Evolutionary conservation across 1,140 invertebrate genomes (phyloP), one percentile per base, ranked within the genome.

Genomic region (Macrotrachela quadricornifera): DNA sequence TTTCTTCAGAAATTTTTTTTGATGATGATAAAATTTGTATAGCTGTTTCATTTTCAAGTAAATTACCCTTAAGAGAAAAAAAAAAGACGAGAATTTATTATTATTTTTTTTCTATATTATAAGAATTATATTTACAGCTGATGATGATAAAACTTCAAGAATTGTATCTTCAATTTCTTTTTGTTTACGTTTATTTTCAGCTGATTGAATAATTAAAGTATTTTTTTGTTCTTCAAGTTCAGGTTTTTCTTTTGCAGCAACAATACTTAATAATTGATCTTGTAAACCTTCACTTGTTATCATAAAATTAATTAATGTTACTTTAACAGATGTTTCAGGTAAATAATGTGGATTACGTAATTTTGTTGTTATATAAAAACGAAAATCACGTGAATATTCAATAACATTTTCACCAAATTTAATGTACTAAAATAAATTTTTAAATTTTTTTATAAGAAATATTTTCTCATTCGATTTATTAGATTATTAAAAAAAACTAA

Each of bases 111-210:
- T n/a, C n/a, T n/a, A n/a, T n/a, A n/a, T n/a, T 4, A 30, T 30
- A 30, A 30, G 8, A 2, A 30, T 4, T 2, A 30, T 4, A 30
- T 30, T 66, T 68, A 30, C 21, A 30, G 21, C 21, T 3, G 77
- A 77, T 10, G 72, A 58, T 17, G 74, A 82, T 10, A 94, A 73
- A 55, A 88, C 79, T 66, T 83, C 75, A 0, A 95, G 72, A 58
- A 95, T 94, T 70, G 88, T 82, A 65, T 92, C 83, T 72, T 94
- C 88, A 36, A 88, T 86, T 62, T 91, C 85, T 64, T 90, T 84
- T 49, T 92, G 64, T 62, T 83, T 76, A 57, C 83, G 82, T 56
- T 68, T 67, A 57, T 71, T 71, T 15, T 59, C 60, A 16, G 69
- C 67, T 50, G 62, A 58, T 53, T 71, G 67, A 12, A 71, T 49